Evolutionary conservation across 2,113 vertebrate species (phyloP), one percentile per base, ranked within the genome.

Genomic region (Acanthochromis polyacanthus): DNA sequence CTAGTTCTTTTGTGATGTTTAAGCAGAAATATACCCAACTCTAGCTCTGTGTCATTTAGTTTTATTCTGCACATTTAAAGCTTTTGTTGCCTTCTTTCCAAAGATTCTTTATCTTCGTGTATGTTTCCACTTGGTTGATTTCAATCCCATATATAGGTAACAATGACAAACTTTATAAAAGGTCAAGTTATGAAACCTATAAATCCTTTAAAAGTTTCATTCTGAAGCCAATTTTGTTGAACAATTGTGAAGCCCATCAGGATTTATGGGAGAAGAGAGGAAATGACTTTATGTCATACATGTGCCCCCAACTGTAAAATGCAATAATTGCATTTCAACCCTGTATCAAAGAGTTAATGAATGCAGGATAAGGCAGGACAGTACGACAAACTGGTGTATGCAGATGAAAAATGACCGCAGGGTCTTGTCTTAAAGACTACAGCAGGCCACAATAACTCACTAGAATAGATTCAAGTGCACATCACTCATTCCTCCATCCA

Each of bases 401-500:
- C 40, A 71, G 70, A 70, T 86, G 74, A 88, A 84, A 80, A 83
- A 87, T 81, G 78, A 48, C 71, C 87, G 69, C 17, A 14, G 15
- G 58, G 71, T 80, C 65, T 88, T 62, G 57, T 81, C 82, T 90
- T 88, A 83, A 91, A 90, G 85, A 89, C 84, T 65, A 76, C 43
- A 83, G 81, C 20, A 23, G 74, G 66, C 72, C 71, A 67, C 83
- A 64, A 86, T 91, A 91, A 87, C 65, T 93, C 86, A 91, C 58
- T 80, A 78, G 84, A 91, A 87, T 81, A 81, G 87, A 79, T 70
- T 86, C 82, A 88, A 87, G 85, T 83, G 82, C 38, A n/a, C 74
- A 91, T 91, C 88, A 81, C 90, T 92, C 90, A 86, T 74, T 60
- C 40, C 52, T 19, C 81, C 78, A 81, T 89, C 88, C 87, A 91